Evolutionary conservation across 2,797 vertebrate species (phyloP), one percentile per base, ranked within the genome.

Genomic region (Sebastiscus tertius): DNA sequence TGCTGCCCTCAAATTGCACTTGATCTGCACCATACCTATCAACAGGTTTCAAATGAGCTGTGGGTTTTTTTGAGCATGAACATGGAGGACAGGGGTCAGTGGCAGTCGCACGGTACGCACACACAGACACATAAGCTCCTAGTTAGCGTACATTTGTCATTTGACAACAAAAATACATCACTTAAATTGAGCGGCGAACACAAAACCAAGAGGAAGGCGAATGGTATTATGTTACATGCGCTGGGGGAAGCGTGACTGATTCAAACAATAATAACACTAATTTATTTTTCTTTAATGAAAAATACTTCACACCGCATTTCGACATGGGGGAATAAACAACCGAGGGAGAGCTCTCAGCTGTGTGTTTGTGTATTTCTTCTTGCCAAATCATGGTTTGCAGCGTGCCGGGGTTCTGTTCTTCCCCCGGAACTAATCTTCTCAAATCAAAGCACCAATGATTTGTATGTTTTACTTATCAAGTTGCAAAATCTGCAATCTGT

Each of bases 281-380:
- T 93, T 91, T 81, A 93, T 93, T 94, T 95, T 91, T 93, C 88
- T 93, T 92, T 91, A 91, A 93, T 93, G 88, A 95, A 90, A 95
- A 94, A 94, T 93, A 90, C 87, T 95, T 95, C 89, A 94, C 94
- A 94, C 91, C 33, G 85, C 82, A 80, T 85, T 87, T 78, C 79
- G 84, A 90, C 87, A 77, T 76, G 76, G 58, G 85, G 87, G 87
- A 72, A 88, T 93, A 95, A 95, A 95, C 93, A 93, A 82, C 65
- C 1, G 39, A 84, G 75, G 70, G 88, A 70, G 85, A 86, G 84
- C 74, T 82, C 88, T 89, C 81, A 90, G 90, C 87, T 89, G 89
- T 27, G 77, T 67, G 67, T 71, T 88, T 94, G 88, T 93, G 79
- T 93, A 90, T 90, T 84, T 88, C 72, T 72, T 83, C 76, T 87